Conservation (phyloP, 2,797 vertebrate genomes). For the Rhinogobio ventralis region DNA sequence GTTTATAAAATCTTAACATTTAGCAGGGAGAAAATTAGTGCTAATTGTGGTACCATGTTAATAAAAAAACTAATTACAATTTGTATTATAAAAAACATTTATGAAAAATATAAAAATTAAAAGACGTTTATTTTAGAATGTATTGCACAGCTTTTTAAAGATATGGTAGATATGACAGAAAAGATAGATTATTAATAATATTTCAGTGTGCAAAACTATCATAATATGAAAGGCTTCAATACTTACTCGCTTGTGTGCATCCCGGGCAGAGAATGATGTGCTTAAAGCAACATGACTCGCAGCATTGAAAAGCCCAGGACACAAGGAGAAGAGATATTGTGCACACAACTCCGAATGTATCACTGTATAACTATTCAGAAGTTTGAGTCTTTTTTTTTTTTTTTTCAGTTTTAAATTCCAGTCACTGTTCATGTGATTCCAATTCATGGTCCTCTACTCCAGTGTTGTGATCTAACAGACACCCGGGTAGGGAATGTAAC, state of each 20-base stretch:
- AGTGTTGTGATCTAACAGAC: no score
- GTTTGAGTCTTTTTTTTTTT: background rate
- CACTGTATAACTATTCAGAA: background rate
- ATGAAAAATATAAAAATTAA: no score
- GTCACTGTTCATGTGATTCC: no score
- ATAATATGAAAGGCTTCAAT: background rate
- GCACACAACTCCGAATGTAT: no score
- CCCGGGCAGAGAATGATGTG: background rate
- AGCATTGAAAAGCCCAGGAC: background rate
- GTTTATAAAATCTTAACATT: background rate
- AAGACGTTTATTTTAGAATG: no score
- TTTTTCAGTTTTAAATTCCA: no score
- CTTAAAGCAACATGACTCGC: background rate
- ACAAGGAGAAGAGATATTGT: no score
- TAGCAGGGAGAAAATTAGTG: background rate
- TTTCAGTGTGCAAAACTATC: background rate
- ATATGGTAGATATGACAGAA: background rate
- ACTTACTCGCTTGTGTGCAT: background rate
- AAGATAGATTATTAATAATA: background rate
- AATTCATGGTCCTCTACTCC: no score
- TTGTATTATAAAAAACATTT: background rate
- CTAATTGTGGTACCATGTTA: background rate
- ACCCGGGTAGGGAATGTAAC: no score
- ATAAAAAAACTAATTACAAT: background rate
- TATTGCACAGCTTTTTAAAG: no score